phyloP scores from a whole-genome alignment of 37 sponge, comb jelly and placozoan species.

The Crambe crambe region DNA sequence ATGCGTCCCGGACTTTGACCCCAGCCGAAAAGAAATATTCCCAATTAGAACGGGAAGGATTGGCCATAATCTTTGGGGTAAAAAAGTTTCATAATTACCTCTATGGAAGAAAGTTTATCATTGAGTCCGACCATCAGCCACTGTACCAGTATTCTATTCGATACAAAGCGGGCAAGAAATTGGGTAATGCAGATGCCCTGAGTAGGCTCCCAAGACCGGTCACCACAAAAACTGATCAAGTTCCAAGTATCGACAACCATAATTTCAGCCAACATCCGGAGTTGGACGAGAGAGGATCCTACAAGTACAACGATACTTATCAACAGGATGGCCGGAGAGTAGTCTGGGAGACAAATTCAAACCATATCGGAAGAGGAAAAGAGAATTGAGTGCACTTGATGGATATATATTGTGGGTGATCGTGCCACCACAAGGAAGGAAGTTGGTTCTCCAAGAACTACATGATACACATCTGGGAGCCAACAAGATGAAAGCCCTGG shows the following conservation, averaged over 20 bases:
- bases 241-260: not conserved
- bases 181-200: constrained; percentile 7
- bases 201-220: not conserved
- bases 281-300: not conserved
- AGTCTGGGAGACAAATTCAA: not conserved
- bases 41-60: not conserved
- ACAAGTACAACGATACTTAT: not conserved
- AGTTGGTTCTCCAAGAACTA: not conserved
- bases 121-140: constrained; percentile 15
- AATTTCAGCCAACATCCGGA: not conserved
- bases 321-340: not conserved
- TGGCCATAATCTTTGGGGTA: not conserved
- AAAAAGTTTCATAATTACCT: constrained; percentile 23
- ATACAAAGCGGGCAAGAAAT: not conserved
- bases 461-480: not conserved
- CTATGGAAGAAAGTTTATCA: constrained; percentile 4
- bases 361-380: not conserved
- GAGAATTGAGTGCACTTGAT: not conserved
- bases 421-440: not conserved
- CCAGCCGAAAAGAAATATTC: not conserved
- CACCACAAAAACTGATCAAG: not conserved
- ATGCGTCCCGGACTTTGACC: not conserved
- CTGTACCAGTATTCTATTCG: constrained; percentile 14
- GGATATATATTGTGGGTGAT: constrained; percentile 8
- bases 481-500: not conserved